phyloP scores from a whole-genome alignment of 2,797 vertebrate genomes.

The Babyrousa celebensis region DNA sequence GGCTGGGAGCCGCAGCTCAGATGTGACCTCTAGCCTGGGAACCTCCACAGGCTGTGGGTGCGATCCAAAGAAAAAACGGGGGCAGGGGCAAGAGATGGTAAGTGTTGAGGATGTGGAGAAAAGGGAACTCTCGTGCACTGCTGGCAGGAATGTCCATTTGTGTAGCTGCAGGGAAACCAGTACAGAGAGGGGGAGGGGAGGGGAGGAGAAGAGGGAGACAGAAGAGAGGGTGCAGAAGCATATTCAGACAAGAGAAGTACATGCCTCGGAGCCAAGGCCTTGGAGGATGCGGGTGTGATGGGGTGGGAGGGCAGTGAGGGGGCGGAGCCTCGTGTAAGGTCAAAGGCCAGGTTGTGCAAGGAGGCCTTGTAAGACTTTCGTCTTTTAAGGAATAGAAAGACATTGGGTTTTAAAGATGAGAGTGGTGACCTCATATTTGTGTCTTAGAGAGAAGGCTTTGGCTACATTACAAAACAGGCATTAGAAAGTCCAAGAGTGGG shows the following conservation, averaged over 20 bases:
- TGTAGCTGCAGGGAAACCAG: background rate
- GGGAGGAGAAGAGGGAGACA: no score
- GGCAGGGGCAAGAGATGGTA: background rate
- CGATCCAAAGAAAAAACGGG: no score
- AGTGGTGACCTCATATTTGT: background rate
- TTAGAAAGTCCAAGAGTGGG: background rate
- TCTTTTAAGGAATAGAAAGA: background rate
- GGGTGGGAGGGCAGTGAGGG: background rate
- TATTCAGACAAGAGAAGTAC: background rate
- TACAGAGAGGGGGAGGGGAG: background rate
- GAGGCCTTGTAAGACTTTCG: background rate
- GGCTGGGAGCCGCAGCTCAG: no score
- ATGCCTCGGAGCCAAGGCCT: background rate
- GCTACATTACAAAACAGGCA: background rate
- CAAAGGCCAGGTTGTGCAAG: background rate
- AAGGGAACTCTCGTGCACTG: background rate
- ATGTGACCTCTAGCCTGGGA: no score
- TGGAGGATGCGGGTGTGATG: background rate
- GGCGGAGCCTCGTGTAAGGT: background rate
- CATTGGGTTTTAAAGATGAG: constrained; percentile 1
- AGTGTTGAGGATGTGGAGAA: background rate
- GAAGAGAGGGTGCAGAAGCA: background rate
- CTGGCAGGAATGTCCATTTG: background rate
- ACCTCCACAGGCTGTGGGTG: no score
- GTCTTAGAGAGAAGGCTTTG: constrained; percentile 15